Conservation (phyloP, 2,113 vertebrate species). For the Oreochromis niloticus region DNA sequence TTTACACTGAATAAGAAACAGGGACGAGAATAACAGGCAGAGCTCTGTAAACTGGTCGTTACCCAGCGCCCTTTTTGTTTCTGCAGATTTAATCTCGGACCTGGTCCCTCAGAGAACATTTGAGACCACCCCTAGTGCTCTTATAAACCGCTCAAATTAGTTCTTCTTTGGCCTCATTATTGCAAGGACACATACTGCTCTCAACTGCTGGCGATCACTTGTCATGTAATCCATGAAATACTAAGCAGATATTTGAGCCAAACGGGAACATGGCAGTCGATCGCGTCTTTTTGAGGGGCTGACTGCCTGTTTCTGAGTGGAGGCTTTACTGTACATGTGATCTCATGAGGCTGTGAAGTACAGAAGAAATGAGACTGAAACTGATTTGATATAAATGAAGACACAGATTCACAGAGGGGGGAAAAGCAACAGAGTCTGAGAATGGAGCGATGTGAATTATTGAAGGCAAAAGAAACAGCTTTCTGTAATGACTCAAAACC, state of each 20-base stretch:
- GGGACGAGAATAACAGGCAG: constrained; percentile 9
- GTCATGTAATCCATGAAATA: constrained; percentile 1
- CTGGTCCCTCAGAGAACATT: not conserved
- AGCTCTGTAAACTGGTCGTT: not conserved
- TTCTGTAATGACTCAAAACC: not conserved
- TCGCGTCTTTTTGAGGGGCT: not conserved
- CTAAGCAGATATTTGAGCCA: not conserved
- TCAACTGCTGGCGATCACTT: not conserved
- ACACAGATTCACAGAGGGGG: not conserved
- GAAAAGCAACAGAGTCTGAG: not conserved
- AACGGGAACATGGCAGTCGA: not conserved
- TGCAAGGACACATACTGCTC: constrained; percentile 1
- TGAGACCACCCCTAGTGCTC: constrained; percentile 9
- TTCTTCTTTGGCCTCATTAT: constrained; percentile 30
- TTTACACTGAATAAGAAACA: constrained; percentile 45
- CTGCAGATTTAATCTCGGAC: constrained; percentile 13
- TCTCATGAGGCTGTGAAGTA: not conserved
- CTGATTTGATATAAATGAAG: constrained; percentile 28
- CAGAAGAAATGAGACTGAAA: constrained; percentile 6
- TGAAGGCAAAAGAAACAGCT: constrained; percentile 22
- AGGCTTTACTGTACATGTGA: not conserved
- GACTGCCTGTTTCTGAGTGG: not conserved
- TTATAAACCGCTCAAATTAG: not conserved
- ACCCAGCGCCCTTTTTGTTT: constrained; percentile 19
- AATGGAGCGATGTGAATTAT: constrained; percentile 37